Conservation (phyloP, 2,113 vertebrate species). For the Ivindomyrus marchei region DNA sequence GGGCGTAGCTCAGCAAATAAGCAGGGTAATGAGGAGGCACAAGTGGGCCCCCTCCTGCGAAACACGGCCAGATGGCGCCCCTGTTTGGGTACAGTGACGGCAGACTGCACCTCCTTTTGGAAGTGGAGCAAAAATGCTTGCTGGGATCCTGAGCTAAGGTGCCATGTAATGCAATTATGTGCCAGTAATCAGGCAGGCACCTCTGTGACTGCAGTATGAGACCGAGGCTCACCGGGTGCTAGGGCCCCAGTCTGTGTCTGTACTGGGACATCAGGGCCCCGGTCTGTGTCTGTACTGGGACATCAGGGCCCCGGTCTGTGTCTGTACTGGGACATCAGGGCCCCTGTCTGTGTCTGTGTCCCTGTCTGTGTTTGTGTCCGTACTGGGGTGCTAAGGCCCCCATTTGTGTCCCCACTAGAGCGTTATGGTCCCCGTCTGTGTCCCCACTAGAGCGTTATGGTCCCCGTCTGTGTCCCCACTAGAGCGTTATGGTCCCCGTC, state of each 20-base stretch:
- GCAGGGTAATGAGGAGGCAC: neutral
- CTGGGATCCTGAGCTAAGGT: neutral
- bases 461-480: neutral
- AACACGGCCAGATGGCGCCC: conserved; percentile 8
- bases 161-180: neutral
- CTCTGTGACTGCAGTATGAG: neutral
- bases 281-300: neutral
- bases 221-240: neutral
- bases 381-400: too few species aligned
- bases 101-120: neutral
- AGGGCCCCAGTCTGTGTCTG: too few species aligned
- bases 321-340: too few species aligned
- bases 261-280: neutral
- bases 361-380: too few species aligned
- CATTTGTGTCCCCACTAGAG: neutral
- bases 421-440: neutral
- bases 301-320: too few species aligned
- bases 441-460: neutral
- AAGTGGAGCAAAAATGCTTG: neutral
- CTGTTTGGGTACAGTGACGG: neutral
- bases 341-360: too few species aligned
- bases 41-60: neutral
- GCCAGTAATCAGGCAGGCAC: neutral
- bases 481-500: accelerated
- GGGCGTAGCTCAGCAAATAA: neutral